These are phyloP conservation scores for Halocynthia roretzi DNA, from an alignment of 23 tunicate genomes.

Conservation along the genomic window DNA sequence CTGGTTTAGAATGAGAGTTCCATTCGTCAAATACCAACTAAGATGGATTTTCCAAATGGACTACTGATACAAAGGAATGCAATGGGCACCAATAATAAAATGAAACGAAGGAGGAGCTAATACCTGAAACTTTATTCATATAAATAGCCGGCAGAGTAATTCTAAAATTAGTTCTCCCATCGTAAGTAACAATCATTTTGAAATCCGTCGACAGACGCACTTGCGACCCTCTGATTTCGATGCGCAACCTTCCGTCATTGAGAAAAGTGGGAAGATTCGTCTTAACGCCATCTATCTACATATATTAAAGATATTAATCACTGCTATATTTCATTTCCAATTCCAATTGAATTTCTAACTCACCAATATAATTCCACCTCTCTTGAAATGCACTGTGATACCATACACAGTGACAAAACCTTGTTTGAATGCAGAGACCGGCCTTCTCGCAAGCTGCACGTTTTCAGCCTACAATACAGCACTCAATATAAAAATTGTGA, in stretches of 20 bases:
- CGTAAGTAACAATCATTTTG: conserved; percentile 7
- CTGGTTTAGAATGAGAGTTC: too few relatives aligned
- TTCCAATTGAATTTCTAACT: not conserved
- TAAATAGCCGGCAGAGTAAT: conserved; percentile 10
- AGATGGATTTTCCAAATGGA: too few relatives aligned
- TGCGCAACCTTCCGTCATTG: conserved; percentile 3
- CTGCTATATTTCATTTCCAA: too few relatives aligned
- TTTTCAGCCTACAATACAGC: conserved; percentile 10
- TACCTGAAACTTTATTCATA: not conserved
- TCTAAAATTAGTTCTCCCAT: not conserved
- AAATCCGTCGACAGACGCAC: conserved; percentile 15
- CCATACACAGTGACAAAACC: conserved; percentile 11
- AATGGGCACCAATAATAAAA: too few relatives aligned
- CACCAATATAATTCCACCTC: conserved; percentile 5
- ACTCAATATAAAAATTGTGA: not conserved
- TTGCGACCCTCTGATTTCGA: not conserved
- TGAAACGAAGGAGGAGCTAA: too few relatives aligned
- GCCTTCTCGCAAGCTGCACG: not conserved
- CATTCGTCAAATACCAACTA: too few relatives aligned
- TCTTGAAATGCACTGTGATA: conserved; percentile 10
- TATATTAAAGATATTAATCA: not conserved
- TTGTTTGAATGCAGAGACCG: conserved; percentile 15
- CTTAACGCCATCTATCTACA: conserved; percentile 18
- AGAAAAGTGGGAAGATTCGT: conserved; percentile 3
- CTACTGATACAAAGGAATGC: too few relatives aligned